A percentile compares a stretch with the other conserved stretches of the same genome.
These are phyloP conservation scores for Otolemur crassicaudatus DNA, from an alignment of 2,797 vertebrate genomes.

Conservation along the genomic window DNA sequence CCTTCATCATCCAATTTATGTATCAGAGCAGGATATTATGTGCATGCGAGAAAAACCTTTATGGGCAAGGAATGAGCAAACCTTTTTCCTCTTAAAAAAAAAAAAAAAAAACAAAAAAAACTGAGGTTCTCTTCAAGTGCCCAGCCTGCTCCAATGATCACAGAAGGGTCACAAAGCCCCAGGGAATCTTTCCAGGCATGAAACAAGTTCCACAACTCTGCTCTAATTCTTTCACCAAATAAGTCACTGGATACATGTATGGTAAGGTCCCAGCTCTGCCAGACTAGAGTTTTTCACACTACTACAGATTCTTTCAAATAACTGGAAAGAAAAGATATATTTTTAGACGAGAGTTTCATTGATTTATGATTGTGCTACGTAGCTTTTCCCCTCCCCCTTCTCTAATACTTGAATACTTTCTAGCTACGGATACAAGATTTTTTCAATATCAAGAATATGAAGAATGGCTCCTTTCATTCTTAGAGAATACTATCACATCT, in stretches of 20 bases:
- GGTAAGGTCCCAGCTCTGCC: not conserved
- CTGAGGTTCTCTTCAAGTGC: constrained; percentile 49
- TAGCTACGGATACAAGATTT: not conserved
- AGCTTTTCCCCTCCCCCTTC: not conserved
- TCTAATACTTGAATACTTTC: constrained; percentile 42
- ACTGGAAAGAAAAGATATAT: not conserved
- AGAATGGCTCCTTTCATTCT: not conserved
- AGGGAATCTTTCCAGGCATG: constrained; percentile 61
- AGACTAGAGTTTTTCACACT: not conserved
- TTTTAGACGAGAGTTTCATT: constrained; percentile 32
- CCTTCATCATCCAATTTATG: not conserved
- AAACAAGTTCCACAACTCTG: constrained; percentile 61
- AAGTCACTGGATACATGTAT: constrained; percentile 9
- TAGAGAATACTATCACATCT: not conserved
- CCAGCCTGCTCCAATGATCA: constrained; percentile 57
- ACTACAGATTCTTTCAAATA: constrained; percentile 44
- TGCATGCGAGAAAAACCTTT: constrained; percentile 16
- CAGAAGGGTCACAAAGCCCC: constrained; percentile 67
- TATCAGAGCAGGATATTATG: not conserved
- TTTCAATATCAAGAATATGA: constrained; percentile 38
- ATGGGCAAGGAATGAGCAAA: constrained; percentile 48
- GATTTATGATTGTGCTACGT: not conserved
- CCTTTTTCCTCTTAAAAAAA: not conserved
- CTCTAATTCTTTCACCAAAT: constrained; percentile 49
- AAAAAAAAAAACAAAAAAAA: constrained; percentile 5